Percentiles rank a stretch among this genome's conserved stretches.
phyloP scores from a whole-genome alignment of 2,888 invertebrate genomes.

The Tetranychus truncatus region DNA sequence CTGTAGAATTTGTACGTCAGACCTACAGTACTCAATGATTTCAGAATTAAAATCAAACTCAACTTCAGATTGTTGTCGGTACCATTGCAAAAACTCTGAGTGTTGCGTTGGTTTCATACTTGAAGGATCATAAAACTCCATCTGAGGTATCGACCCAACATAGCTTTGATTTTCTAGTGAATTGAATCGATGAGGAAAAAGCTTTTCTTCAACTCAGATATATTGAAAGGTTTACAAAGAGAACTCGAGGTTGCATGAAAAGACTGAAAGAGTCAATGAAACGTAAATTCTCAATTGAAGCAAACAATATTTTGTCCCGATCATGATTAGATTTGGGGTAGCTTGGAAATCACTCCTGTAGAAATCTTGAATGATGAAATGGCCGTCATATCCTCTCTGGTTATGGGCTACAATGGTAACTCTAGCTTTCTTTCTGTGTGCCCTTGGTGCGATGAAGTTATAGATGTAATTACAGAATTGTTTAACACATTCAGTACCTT shows the following conservation, averaged over 20 bases:
- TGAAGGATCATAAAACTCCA: not conserved
- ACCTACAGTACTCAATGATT: constrained; percentile 24
- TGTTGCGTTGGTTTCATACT: not conserved
- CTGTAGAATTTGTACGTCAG: constrained; percentile 23
- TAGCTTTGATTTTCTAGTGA: not conserved
- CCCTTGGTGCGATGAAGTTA: constrained; percentile 33
- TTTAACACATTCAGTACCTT: constrained; percentile 11
- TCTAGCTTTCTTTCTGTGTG: not conserved
- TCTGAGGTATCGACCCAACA: not conserved
- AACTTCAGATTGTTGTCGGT: not conserved
- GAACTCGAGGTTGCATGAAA: constrained; percentile 12
- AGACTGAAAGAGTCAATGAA: constrained; percentile 17
- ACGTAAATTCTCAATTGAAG: constrained; percentile 11
- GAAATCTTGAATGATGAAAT: constrained; percentile 17
- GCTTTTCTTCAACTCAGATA: not conserved
- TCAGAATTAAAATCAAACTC: constrained; percentile 25
- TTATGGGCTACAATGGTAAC: constrained; percentile 13
- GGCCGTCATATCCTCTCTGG: constrained; percentile 17
- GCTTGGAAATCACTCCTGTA: constrained; percentile 10
- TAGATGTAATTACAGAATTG: constrained; percentile 32
- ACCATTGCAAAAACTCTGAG: constrained; percentile 10
- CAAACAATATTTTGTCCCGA: constrained; percentile 12
- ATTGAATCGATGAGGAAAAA: constrained; percentile 3
- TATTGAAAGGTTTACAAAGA: constrained; percentile 16
- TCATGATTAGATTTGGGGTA: constrained; percentile 5